These are phyloP conservation scores for Hemithea aestivaria DNA, from an alignment of 2,888 invertebrate genomes.

Conservation along the genomic window DNA sequence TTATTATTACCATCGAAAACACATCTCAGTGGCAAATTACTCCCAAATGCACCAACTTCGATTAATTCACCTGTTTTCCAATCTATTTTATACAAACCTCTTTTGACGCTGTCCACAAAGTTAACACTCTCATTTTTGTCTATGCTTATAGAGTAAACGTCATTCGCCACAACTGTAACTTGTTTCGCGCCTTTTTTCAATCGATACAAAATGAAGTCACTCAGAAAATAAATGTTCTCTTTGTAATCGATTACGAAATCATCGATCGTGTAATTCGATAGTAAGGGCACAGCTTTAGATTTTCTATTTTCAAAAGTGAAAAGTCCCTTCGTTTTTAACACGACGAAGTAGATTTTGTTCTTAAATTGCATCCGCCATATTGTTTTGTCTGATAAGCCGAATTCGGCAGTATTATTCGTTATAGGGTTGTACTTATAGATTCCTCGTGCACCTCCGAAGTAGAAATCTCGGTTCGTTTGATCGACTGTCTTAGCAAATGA, in stretches of 20 bases:
- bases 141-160: slow-evolving; percentile 47
- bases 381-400: slow-evolving; percentile 46
- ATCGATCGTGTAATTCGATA: slow-evolving; percentile 49
- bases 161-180: slow-evolving; percentile 40
- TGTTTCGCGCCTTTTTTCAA: slow-evolving; percentile 44
- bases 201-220: slow-evolving; percentile 43
- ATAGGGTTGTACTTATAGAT: slow-evolving; percentile 45
- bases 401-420: slow-evolving; percentile 34
- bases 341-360: slow-evolving; percentile 47
- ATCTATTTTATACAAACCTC: slow-evolving; percentile 50
- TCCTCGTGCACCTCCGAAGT: slow-evolving; percentile 50
- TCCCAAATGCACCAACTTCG: slow-evolving; percentile 49
- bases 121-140: slow-evolving; percentile 48
- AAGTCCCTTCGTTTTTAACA: slow-evolving; percentile 45
- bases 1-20: slow-evolving; percentile 57
- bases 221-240: slow-evolving; percentile 54
- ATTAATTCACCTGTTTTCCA: slow-evolving; percentile 35
- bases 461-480: slow-evolving; percentile 45
- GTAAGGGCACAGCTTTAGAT: slow-evolving; percentile 32
- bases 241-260: slow-evolving; percentile 55
- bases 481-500: slow-evolving; percentile 57
- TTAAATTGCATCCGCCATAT: slow-evolving; percentile 58
- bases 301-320: slow-evolving; percentile 40
- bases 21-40: slow-evolving; percentile 41
- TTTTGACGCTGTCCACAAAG: slow-evolving; percentile 48